Conservation (phyloP, 2,113 vertebrate species). For the Lamprotornis superbus region DNA sequence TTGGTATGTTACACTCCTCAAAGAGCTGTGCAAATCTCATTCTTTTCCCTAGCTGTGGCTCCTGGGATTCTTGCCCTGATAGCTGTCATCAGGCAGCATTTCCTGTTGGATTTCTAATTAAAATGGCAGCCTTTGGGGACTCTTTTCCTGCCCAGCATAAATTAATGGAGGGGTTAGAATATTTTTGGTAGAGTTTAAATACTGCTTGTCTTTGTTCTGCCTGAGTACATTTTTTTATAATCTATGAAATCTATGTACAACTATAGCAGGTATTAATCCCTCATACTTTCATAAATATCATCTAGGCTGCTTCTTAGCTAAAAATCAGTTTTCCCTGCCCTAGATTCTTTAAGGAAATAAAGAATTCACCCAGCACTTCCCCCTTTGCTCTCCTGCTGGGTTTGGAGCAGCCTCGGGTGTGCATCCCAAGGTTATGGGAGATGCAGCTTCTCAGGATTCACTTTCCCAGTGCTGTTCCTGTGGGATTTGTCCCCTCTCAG, state of each 20-base stretch:
- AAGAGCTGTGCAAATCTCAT: neutral
- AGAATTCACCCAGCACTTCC: neutral
- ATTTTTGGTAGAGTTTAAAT: conserved; percentile 14
- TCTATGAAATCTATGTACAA: neutral
- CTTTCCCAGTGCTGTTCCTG: neutral
- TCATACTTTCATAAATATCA: neutral
- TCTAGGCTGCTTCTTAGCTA: neutral
- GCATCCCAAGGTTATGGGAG: neutral
- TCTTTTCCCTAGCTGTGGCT: neutral
- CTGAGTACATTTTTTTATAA: neutral
- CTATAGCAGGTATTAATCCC: neutral
- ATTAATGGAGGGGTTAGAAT: neutral
- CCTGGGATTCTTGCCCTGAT: neutral
- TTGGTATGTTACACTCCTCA: neutral
- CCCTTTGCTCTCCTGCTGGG: neutral
- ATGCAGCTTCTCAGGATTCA: neutral
- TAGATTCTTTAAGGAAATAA: neutral
- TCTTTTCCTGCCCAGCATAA: neutral
- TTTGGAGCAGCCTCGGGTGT: neutral
- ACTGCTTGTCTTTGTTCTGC: neutral
- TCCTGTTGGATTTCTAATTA: conserved; percentile 37
- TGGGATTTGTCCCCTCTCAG: neutral
- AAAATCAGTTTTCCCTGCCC: neutral
- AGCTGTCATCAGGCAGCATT: neutral
- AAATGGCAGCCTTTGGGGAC: conserved; percentile 8